Evolutionary conservation across 2,888 invertebrate genomes (phyloP).

Genomic region (Drosophila silvestris): DNA sequence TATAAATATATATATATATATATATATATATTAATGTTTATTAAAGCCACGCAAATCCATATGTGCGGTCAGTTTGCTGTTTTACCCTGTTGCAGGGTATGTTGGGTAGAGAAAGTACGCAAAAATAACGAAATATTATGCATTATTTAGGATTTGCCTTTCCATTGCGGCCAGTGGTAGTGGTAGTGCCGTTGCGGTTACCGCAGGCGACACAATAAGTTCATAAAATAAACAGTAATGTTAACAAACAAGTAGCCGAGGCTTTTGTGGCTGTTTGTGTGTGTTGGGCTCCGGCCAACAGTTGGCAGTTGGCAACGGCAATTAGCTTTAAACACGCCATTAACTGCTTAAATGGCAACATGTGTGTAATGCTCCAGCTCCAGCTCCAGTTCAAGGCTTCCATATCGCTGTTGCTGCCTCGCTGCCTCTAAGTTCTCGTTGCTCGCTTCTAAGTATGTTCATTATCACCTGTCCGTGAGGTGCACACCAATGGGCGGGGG

Average conservation of each 20-base stretch:
- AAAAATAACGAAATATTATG: conserved; percentile 31
- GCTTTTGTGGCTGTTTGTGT: conserved; percentile 36
- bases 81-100: conserved; percentile 1
- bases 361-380: conserved; percentile 52
- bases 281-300: conserved; percentile 17
- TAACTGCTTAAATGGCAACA: conserved; percentile 79
- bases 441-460: conserved; percentile 63
- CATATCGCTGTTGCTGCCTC: neutral
- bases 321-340: conserved; percentile 80
- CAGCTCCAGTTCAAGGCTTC: conserved; percentile 14
- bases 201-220: conserved; percentile 53
- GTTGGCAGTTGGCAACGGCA: conserved; percentile 59
- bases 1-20: neutral
- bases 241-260: conserved; percentile 71
- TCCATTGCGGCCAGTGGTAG: conserved; percentile 29
- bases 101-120: neutral
- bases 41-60: neutral
- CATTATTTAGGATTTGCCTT: conserved; percentile 44
- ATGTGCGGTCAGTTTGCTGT: conserved; percentile 4
- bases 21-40: neutral
- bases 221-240: conserved; percentile 76
- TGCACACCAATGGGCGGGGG: neutral
- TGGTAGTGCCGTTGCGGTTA: conserved; percentile 18
- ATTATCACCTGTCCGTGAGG: conserved; percentile 73
- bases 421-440: neutral